A percentile compares a stretch with the other conserved stretches of the same genome.
Conservation (phyloP, 2,113 vertebrate species). For the Mormoops blainvillei region DNA sequence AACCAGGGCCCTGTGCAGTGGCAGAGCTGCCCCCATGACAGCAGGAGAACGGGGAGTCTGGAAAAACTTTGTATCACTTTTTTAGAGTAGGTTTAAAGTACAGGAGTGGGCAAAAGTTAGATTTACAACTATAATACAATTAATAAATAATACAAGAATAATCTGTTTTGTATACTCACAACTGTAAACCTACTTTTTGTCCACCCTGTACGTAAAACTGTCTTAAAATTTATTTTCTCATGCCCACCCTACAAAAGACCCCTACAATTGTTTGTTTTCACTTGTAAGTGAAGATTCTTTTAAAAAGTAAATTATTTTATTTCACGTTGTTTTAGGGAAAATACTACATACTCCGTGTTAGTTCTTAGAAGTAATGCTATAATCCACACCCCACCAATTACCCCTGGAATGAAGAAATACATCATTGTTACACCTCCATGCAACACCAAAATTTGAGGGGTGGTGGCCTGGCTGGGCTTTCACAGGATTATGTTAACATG, state of each 20-base stretch:
- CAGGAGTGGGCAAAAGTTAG: background rate
- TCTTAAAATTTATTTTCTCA: constrained; percentile 22
- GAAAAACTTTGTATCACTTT: background rate
- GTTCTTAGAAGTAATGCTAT: background rate
- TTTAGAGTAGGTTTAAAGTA: background rate
- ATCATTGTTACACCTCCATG: background rate
- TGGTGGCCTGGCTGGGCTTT: background rate
- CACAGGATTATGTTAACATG: background rate
- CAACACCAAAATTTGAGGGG: background rate
- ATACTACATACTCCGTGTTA: background rate
- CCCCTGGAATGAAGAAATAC: background rate
- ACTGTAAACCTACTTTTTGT: background rate
- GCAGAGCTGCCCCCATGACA: too few relatives aligned
- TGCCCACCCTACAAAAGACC: background rate
- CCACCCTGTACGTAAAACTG: background rate
- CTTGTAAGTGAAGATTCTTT: background rate
- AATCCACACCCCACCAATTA: background rate
- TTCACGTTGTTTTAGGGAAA: constrained; percentile 16
- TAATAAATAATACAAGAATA: background rate
- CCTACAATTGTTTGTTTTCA: background rate
- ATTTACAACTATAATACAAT: background rate
- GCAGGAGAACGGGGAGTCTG: background rate
- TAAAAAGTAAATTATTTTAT: background rate
- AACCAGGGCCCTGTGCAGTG: background rate
- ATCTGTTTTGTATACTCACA: background rate